Evolutionary conservation across 2,113 vertebrate species (phyloP).

Genomic region (Cepphus grylle): DNA sequence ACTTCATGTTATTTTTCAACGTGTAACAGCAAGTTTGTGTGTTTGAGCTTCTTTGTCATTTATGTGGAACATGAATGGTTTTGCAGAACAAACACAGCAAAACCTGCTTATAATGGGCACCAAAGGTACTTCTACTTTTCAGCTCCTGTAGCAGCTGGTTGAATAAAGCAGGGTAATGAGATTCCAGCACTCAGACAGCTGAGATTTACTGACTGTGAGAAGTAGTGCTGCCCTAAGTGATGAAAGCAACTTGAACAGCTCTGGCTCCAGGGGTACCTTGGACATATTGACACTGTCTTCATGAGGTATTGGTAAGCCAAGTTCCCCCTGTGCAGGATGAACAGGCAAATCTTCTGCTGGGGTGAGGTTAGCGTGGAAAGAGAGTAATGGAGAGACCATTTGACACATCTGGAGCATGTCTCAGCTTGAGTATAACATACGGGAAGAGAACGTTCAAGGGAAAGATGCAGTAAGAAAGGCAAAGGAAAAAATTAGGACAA

Average conservation of each 20-base stretch:
- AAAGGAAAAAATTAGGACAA: neutral
- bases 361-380: neutral
- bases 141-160: neutral
- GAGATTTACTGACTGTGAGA: neutral
- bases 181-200: neutral
- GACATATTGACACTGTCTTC: neutral
- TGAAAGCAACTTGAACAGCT: neutral
- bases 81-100: neutral
- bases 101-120: neutral
- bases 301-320: neutral
- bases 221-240: neutral
- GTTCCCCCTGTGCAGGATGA: neutral
- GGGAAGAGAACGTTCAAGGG: neutral
- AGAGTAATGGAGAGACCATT: neutral
- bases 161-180: neutral
- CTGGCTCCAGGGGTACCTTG: neutral
- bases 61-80: neutral
- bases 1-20: neutral
- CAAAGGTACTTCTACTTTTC: neutral
- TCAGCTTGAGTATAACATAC: neutral
- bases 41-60: neutral
- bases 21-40: neutral
- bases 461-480: neutral
- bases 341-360: neutral
- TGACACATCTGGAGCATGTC: neutral